Evolutionary conservation across 2,113 vertebrate species (phyloP).

Genomic region (Pseudois nayaur): DNA sequence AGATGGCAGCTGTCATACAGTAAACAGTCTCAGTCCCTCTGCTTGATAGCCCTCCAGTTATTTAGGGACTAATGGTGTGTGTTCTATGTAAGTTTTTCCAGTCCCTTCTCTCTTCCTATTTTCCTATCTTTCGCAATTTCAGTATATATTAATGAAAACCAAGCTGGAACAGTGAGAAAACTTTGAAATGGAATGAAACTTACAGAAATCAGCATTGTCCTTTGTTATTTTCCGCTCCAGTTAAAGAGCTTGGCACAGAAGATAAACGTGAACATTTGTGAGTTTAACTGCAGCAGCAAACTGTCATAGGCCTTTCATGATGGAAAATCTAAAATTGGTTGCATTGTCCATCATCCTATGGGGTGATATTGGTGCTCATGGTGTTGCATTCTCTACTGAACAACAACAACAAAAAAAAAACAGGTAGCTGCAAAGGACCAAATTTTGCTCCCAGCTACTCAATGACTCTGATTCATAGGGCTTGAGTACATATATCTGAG

Average conservation of each 20-base stretch:
- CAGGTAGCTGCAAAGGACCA: neutral
- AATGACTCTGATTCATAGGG: neutral
- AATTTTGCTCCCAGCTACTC: constrained; percentile 22
- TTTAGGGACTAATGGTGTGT: neutral
- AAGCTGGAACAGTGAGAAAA: constrained; percentile 8
- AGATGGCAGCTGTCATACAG: no score
- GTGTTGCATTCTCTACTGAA: neutral
- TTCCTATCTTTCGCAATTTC: neutral
- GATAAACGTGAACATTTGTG: neutral
- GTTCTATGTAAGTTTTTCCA: neutral
- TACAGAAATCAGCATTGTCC: neutral
- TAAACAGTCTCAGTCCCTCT: neutral
- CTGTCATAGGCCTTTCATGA: neutral
- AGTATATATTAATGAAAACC: neutral
- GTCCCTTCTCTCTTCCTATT: neutral
- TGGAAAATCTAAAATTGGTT: neutral
- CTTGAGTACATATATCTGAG: neutral
- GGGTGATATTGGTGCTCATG: neutral
- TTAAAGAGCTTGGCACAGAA: neutral
- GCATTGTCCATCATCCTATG: neutral
- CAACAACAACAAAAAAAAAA: neutral
- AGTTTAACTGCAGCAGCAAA: neutral
- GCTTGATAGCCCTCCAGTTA: neutral
- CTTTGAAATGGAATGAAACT: constrained; percentile 17
- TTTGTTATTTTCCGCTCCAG: constrained; percentile 21